Percentiles rank a stretch among this genome's conserved stretches.
These are phyloP conservation scores for Oryzias javanicus DNA, from an alignment of 2,113 vertebrate species.

Conservation along the genomic window DNA sequence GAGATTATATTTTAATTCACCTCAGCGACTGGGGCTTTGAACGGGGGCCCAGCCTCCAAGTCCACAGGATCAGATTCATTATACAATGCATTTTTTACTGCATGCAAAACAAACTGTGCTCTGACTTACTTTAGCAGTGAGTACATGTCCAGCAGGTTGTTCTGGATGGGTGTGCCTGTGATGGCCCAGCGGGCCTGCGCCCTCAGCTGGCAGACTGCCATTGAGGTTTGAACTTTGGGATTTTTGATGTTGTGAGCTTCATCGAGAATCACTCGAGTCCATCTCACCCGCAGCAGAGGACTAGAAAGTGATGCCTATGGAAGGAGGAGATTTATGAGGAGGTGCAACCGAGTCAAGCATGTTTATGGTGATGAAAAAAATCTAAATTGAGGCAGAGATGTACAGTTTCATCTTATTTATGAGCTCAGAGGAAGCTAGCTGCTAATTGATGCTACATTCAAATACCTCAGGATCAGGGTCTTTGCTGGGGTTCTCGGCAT, in stretches of 20 bases:
- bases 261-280: conserved; percentile 90
- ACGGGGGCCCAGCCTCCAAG: too few relatives aligned
- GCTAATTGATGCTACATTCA: background rate
- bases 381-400: background rate
- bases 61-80: too few relatives aligned
- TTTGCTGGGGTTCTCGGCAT: conserved; percentile 66
- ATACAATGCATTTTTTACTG: too few relatives aligned
- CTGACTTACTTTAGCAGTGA: conserved; percentile 88
- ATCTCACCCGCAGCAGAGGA: conserved; percentile 82
- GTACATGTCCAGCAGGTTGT: conserved; percentile 96
- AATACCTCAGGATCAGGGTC: conserved; percentile 71
- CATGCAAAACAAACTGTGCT: background rate
- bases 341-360: background rate
- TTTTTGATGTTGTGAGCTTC: conserved; percentile 97
- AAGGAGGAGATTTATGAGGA: background rate
- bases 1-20: too few relatives aligned
- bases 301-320: conserved; percentile 39
- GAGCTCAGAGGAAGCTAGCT: background rate
- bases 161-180: conserved; percentile 95
- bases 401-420: background rate
- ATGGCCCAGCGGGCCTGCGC: conserved; percentile 89
- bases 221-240: conserved; percentile 88
- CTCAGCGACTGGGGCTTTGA: too few relatives aligned
- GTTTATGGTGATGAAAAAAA: background rate
- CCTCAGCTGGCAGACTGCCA: conserved; percentile 87